A percentile compares a stretch with the other conserved stretches of the same genome.
Conservation (phyloP, 2,113 vertebrate species). For the Clarias macrocephalus region DNA sequence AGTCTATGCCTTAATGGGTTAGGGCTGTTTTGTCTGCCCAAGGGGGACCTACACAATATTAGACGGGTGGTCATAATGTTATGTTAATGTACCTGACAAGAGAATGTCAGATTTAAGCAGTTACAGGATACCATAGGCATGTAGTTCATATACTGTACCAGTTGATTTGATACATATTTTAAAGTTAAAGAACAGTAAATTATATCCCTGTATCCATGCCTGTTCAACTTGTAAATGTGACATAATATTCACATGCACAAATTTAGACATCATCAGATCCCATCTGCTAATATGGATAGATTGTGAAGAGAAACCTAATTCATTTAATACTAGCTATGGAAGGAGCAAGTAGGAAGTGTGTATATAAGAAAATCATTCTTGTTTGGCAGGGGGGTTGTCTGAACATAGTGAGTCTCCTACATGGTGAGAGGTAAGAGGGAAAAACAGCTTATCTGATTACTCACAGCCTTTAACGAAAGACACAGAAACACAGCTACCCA, state of each 20-base stretch:
- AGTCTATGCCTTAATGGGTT: too few relatives aligned
- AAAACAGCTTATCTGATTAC: slow-evolving; percentile 17
- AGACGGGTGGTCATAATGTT: too few relatives aligned
- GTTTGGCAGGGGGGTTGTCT: background rate
- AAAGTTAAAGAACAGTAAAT: background rate
- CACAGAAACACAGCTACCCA: slow-evolving; percentile 2
- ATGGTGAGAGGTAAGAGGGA: slow-evolving; percentile 3
- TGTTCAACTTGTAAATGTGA: background rate
- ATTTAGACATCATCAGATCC: background rate
- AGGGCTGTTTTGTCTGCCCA: too few relatives aligned
- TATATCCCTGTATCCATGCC: background rate
- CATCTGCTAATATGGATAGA: background rate
- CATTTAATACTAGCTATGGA: background rate
- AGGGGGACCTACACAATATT: too few relatives aligned
- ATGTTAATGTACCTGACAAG: background rate
- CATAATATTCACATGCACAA: background rate
- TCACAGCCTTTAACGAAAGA: slow-evolving; percentile 19
- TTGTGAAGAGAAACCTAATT: background rate
- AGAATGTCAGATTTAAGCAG: background rate
- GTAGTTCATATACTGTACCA: background rate
- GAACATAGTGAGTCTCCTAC: slow-evolving; percentile 3
- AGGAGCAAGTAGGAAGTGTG: background rate
- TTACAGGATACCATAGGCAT: background rate
- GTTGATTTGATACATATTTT: background rate
- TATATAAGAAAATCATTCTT: background rate